These are phyloP conservation scores for Cheilosia scutellata DNA, from an alignment of 2,888 invertebrate species.

Conservation along the genomic window DNA sequence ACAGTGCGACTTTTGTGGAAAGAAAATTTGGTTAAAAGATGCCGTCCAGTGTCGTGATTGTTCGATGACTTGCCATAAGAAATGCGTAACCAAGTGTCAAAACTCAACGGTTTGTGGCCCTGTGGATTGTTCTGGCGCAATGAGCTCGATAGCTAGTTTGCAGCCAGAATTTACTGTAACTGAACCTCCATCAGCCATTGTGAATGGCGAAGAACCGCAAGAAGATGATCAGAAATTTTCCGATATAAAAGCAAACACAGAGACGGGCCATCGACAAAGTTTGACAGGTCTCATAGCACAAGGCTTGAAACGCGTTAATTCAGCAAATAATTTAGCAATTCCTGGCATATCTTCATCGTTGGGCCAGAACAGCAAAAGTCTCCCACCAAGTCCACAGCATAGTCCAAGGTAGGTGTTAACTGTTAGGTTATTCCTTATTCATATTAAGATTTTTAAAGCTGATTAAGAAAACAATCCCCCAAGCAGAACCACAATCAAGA, in stretches of 20 bases:
- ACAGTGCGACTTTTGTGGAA: slow-evolving; percentile 96
- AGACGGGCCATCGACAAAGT: slow-evolving; percentile 81
- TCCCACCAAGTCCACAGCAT: slow-evolving; percentile 91
- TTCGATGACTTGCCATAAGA: slow-evolving; percentile 96
- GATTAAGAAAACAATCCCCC: too few relatives aligned
- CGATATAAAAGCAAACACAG: slow-evolving; percentile 65
- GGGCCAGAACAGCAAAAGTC: slow-evolving; percentile 86
- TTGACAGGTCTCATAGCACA: slow-evolving; percentile 84
- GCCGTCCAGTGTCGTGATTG: slow-evolving; percentile 96
- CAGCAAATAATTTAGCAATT: slow-evolving; percentile 88
- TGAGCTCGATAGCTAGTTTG: slow-evolving; percentile 67
- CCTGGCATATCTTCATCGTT: slow-evolving; percentile 86
- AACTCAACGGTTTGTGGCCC: slow-evolving; percentile 88
- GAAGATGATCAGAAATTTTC: slow-evolving; percentile 24
- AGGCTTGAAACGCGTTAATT: slow-evolving; percentile 89
- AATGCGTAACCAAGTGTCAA: slow-evolving; percentile 95
- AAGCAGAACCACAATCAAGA: neutral
- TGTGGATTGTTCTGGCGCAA: slow-evolving; percentile 80
- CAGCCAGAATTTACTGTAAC: slow-evolving; percentile 85
- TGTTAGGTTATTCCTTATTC: neutral
- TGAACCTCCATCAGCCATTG: slow-evolving; percentile 79
- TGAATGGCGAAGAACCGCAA: slow-evolving; percentile 54
- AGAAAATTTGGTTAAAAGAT: slow-evolving; percentile 99
- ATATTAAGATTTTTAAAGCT: too few relatives aligned
- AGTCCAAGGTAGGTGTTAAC: slow-evolving; percentile 85